phyloP scores from a whole-genome alignment of 2,888 invertebrate genomes.

The Macrosoma leucophasiata region DNA sequence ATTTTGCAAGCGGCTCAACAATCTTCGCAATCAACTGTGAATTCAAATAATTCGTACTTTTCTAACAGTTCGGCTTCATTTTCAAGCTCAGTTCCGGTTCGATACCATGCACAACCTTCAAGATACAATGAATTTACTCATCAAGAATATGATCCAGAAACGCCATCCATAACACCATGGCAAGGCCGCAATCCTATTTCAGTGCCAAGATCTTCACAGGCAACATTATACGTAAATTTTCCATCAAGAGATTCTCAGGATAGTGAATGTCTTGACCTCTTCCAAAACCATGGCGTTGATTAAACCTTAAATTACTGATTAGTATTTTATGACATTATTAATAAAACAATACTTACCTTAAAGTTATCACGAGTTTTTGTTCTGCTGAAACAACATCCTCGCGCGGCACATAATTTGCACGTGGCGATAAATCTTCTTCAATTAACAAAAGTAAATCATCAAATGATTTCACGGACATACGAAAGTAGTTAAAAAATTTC shows the following conservation, averaged over 20 bases:
- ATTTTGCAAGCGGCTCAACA: conserved; percentile 16
- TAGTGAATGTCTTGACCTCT: conserved; percentile 16
- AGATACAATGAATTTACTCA: conserved; percentile 18
- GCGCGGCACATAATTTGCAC: conserved; percentile 5
- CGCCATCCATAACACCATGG: conserved; percentile 17
- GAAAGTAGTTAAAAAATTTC: too few species aligned
- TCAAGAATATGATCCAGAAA: conserved; percentile 22
- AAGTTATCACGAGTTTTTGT: conserved; percentile 8
- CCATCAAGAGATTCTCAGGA: conserved; percentile 18
- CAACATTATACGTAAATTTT: conserved; percentile 21
- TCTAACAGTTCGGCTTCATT: conserved; percentile 15
- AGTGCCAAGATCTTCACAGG: conserved; percentile 18
- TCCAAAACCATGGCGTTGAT: too few species aligned
- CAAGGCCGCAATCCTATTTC: conserved; percentile 15
- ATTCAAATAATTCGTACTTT: conserved; percentile 13
- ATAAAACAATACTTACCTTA: conserved; percentile 9
- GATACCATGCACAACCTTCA: conserved; percentile 18
- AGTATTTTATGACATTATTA: conserved; percentile 2
- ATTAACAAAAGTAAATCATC: too few species aligned
- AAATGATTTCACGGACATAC: too few species aligned
- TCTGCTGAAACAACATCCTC: conserved; percentile 9
- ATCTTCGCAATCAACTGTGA: conserved; percentile 12
- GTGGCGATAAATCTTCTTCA: conserved; percentile 7
- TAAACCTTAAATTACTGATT: too few species aligned
- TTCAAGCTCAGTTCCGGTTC: conserved; percentile 13